These are phyloP conservation scores for Eristalinus sepulchralis DNA, from an alignment of 2,888 invertebrate genomes.

Conservation along the genomic window DNA sequence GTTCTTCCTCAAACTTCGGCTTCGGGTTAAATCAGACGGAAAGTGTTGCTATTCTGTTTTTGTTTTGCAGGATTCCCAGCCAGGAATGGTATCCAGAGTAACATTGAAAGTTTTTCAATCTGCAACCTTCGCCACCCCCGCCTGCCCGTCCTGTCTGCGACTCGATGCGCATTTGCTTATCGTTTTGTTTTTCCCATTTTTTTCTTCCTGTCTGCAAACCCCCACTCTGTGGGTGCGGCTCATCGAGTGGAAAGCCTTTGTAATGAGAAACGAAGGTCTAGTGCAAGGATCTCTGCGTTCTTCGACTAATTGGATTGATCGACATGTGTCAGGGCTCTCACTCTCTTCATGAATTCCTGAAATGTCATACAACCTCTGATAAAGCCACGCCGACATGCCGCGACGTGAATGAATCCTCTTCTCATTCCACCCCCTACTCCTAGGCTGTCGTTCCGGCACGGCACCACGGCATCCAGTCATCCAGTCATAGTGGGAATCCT, in stretches of 20 bases:
- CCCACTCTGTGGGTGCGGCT: constrained; percentile 39
- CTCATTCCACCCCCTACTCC: neutral
- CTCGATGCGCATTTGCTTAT: constrained; percentile 52
- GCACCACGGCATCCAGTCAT: too few species aligned
- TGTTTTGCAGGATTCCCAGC: constrained; percentile 26
- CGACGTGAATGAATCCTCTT: constrained; percentile 12
- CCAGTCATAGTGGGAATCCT: constrained; percentile 42
- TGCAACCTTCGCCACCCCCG: constrained; percentile 8
- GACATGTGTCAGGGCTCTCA: constrained; percentile 34
- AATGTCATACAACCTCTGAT: constrained; percentile 39
- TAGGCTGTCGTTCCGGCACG: too few species aligned
- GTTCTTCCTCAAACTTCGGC: constrained; percentile 57
- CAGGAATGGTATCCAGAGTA: constrained; percentile 49
- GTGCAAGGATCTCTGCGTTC: constrained; percentile 29
- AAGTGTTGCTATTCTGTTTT: constrained; percentile 43
- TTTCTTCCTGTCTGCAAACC: constrained; percentile 20
- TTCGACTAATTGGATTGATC: constrained; percentile 65
- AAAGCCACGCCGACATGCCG: constrained; percentile 29
- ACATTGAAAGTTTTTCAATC: constrained; percentile 67
- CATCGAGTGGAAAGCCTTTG: constrained; percentile 56
- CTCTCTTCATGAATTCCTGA: constrained; percentile 31
- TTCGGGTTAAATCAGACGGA: constrained; percentile 67
- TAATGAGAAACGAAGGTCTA: constrained; percentile 55
- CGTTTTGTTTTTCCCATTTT: neutral
- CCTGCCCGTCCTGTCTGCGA: neutral